Base-by-base conservation (phyloP, 2,888 invertebrate genomes). In the Pristionchus japonicus region DNA sequence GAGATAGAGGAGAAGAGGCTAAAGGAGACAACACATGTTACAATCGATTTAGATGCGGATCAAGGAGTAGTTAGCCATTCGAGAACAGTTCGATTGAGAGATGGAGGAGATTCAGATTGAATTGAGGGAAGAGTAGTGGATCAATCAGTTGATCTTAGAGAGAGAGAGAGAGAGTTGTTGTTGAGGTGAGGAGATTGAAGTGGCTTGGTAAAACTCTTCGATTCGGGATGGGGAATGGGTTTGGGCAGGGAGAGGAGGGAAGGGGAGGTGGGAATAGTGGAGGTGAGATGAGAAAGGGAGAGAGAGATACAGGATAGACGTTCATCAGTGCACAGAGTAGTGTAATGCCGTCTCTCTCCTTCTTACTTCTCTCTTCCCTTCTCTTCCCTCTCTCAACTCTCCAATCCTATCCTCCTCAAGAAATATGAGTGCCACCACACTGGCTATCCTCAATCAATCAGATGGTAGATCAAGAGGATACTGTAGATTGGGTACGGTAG, bases 271-370 rank as follows among this genome's bases (percentile, higher is more conserved):
- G 43, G 37, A 34, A 31, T 9, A 17, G 70, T 1, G 70, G 74
- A 74, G 40, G 74, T 40, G 74, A 49, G 80, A 82, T 82, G 49
- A 82, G 80, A 52, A 82, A 52, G 52, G 47, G n/a, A n/a, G n/a
- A n/a, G 31, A 49, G 82, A 82, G 82, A 82, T 47, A 82, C 82
- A 52, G 82, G 34, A 52, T 82, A 82, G 52, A 82, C 82, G 82
- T 52, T 52, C 82, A 82, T 52, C 82, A 82, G 52, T 52, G 52
- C 52, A 52, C 82, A 47, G 47, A 52, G 52, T 52, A 40, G 74
- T 74, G 74, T 74, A 52, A 82, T 82, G 82, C 82, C 31, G 23
- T 82, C 82, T 82, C 82, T 77, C 77, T 43, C 77, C 77, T 34
- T 40, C 74, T 77, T 47, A 40, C 77, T 77, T n/a, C n/a, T 82